These are phyloP conservation scores for Brachypodius melanocephalos DNA, from an alignment of 2,113 vertebrate species.

Conservation along the genomic window DNA sequence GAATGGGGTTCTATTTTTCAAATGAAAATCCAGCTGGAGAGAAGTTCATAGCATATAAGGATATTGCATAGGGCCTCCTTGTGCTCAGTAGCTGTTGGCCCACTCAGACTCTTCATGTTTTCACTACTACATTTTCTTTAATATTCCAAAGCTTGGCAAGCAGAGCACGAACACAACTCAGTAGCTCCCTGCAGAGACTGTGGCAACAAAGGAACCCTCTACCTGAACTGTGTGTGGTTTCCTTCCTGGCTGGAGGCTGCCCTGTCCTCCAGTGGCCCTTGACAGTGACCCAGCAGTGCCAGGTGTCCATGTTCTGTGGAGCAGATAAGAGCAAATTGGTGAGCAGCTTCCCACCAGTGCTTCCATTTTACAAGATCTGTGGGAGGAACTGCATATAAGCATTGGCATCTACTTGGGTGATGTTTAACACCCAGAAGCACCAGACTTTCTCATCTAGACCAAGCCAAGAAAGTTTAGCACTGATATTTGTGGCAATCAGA, in stretches of 20 bases:
- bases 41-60: not conserved
- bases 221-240: not conserved
- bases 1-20: not conserved
- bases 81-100: not conserved
- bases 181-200: not conserved
- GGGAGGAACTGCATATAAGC: not conserved
- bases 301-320: not conserved
- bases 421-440: not conserved
- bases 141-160: not conserved
- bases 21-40: not conserved
- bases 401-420: not conserved
- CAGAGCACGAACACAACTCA: not conserved
- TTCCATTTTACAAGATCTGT: slow-evolving; percentile 40
- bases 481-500: not conserved
- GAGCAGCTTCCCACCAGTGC: slow-evolving; percentile 18
- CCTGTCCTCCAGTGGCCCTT: not conserved
- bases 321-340: not conserved
- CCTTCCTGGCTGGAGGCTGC: not conserved
- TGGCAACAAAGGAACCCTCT: not conserved
- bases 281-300: not conserved
- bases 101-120: not conserved
- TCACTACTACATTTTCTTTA: not conserved
- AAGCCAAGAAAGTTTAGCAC: not conserved
- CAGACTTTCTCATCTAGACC: not conserved
- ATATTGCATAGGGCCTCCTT: not conserved